Percentiles rank a stretch among this genome's conserved stretches.
These are phyloP conservation scores for Lycaon pictus DNA, from an alignment of 2,113 vertebrate species.

Conservation along the genomic window DNA sequence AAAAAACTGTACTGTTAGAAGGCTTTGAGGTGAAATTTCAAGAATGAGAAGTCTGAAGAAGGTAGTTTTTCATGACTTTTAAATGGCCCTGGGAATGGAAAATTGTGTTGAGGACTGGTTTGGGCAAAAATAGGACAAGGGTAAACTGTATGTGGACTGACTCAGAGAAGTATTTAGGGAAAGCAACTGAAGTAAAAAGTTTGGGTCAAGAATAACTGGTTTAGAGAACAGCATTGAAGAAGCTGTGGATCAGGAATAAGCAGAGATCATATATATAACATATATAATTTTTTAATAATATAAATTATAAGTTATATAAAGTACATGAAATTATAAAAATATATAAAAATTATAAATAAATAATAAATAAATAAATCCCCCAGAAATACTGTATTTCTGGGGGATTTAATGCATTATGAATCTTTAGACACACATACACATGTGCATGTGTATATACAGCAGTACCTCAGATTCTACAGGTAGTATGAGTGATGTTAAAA, in stretches of 20 bases:
- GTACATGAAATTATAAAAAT: no score
- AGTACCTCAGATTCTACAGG: neutral
- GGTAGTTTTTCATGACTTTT: neutral
- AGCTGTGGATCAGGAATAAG: neutral
- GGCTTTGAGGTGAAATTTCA: neutral
- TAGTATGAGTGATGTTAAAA: conserved; percentile 36
- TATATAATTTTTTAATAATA: no score
- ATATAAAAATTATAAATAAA: no score
- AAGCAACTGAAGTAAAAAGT: neutral
- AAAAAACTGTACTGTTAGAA: neutral
- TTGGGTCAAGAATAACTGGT: neutral
- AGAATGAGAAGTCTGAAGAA: neutral
- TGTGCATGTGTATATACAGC: neutral
- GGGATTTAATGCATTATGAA: neutral
- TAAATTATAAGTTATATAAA: no score
- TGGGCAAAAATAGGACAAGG: neutral
- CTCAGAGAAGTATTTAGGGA: neutral
- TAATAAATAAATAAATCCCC: no score
- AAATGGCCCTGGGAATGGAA: neutral
- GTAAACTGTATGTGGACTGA: neutral
- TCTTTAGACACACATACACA: neutral
- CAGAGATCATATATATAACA: neutral
- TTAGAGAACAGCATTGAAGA: conserved; percentile 26
- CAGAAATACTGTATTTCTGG: neutral
- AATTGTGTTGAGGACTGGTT: neutral